Base-by-base conservation (phyloP, 2,797 vertebrate species). In the Rhinophrynus dorsalis region DNA sequence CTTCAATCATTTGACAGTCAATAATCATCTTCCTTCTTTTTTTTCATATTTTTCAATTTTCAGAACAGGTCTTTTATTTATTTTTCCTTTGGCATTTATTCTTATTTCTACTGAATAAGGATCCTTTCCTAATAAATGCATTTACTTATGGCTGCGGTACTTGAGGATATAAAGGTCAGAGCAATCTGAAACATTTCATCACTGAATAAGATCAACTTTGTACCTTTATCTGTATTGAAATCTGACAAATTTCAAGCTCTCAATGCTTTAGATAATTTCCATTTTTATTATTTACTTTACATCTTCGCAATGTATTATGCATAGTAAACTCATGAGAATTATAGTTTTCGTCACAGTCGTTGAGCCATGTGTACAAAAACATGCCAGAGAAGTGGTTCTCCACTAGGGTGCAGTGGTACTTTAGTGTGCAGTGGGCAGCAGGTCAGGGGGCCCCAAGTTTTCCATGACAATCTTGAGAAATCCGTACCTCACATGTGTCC, bases 141-240 rank as follows among this genome's bases (percentile, higher is more conserved):
- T 45, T 45, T 21, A 18, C 42, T 8, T 45, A 17, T 20, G 7
- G 1, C 18, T 2, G 17, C 20, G 29, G 47, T 67, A 33, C 24
- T 47, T 58, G 40, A 47, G 29, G 15, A 67, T 30, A 26, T 57
- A 67, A 67, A 67, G 64, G 42, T 67, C 64, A 67, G 20, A 45
- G 40, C 38, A 67, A 67, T 57, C 35, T 57, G 52, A 47, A 29
- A 35, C 51, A 67, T 45, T 45, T 21, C 38, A 56, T 52, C 21
- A 64, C 7, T 2, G 47, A 64, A 64, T 52, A 51, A 26, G 27
- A 51, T 64, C 50, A 64, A 32, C 33, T 47, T 38, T 26, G 47
- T n/a, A 40, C 37, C 11, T 40, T 12, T n/a, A 15, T 40, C n/a
- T 40, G 37, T 12, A 40, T 40, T 10, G 15, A 40, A 6, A 40